Evolutionary conservation across 2,888 invertebrate species (phyloP), one percentile per base, ranked within the genome.

Genomic region (Macrophya annulata): DNA sequence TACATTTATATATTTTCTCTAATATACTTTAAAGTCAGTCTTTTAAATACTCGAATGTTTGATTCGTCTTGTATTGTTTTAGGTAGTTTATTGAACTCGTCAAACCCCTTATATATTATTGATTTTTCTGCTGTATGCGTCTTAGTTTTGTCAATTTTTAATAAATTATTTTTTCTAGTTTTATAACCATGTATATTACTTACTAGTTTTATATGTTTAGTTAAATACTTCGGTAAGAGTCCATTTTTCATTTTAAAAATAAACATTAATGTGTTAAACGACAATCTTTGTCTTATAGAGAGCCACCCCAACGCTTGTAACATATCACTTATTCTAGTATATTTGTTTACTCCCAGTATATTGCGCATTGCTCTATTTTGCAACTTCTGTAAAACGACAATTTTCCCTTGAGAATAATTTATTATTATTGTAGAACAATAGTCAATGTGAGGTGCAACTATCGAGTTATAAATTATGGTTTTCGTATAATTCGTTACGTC

Each of bases 341-440:
- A 84, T 62, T 65, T 79, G 21, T 74, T 45, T 0, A 84, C 84
- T 4, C 79, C 62, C n/a, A 86, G 43, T 81, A 86, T 86, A 2
- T 48, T 43, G 17, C 81, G 45, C 81, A 86, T 85, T 1, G 82
- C 85, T 25, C 84, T 40, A 55, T 86, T 86, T 79, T 86, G 86
- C 5, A 81, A 55, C 55, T 45, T 65, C 76, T 82, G 85, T 15
- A 86, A 25, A 25, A 45, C 68, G 21, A 21, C 72, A 2, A 85
- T 25, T 37, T 82, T 72, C 21, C 43, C 31, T 71, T 85, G 31
- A 21, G 65, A 51, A 43, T 71, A 51, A 25, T 76, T 81, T 8
- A 85, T 9, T 31, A 86, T 48, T 15, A 82, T 6, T 8, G 83
- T 45, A 1, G 48, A 17, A 59, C 86, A 86, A 43, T 85, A 86